phyloP scores from a whole-genome alignment of 2,888 invertebrate species.

The Lasioglossum lativentre region DNA sequence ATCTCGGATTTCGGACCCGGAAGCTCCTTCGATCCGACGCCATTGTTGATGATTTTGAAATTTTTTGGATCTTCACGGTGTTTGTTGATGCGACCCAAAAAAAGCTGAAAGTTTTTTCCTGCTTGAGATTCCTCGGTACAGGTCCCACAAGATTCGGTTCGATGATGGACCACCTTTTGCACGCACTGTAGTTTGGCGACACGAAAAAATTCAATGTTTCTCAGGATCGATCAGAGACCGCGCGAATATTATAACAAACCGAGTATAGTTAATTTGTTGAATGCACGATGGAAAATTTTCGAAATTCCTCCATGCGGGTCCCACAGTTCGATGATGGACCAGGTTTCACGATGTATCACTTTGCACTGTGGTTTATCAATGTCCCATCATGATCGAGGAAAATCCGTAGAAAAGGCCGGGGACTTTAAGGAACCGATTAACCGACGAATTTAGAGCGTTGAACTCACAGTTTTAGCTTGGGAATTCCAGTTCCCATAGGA shows the following conservation, averaged over 20 bases:
- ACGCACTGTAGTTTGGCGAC: too few species aligned
- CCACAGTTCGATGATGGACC: too few species aligned
- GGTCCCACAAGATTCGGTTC: too few species aligned
- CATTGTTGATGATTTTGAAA: not conserved
- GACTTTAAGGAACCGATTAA: conserved; percentile 44
- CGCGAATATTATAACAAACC: not conserved
- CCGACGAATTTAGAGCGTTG: conserved; percentile 26
- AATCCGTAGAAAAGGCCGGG: not conserved
- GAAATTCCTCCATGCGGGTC: too few species aligned
- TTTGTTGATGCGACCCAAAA: too few species aligned
- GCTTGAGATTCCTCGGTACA: too few species aligned
- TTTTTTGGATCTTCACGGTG: too few species aligned
- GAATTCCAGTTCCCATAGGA: conserved; percentile 29
- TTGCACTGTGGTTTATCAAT: not conserved
- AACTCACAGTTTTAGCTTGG: conserved; percentile 9
- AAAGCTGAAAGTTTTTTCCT: too few species aligned
- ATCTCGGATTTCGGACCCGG: conserved; percentile 56
- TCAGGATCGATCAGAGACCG: too few species aligned
- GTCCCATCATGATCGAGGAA: not conserved
- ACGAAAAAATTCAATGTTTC: not conserved
- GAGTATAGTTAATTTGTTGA: not conserved
- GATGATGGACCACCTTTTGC: too few species aligned
- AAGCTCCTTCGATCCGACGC: conserved; percentile 32
- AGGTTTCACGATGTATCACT: not conserved
- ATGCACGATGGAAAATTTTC: too few species aligned